Conservation (phyloP, 2,113 vertebrate species). For the human region GRCh38 chr5:14334001-14334500, state of each 20-base stretch:
- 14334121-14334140: not conserved
- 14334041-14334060: rapidly evolving
- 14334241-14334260: not conserved
- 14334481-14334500: not conserved
- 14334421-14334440: not conserved
- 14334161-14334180: not conserved
- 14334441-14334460: not conserved
- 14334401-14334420: not conserved
- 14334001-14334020: not conserved
- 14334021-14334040: not conserved
- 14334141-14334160: not conserved
- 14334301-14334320: not conserved
- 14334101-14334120: not conserved
- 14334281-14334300: not conserved
- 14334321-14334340: not conserved
- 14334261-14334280: not conserved
- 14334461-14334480: not conserved
- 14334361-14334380: not conserved
- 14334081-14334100: not conserved
- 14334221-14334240: rapidly evolving
- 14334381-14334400: not conserved
- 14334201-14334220: rapidly evolving
- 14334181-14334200: not conserved
- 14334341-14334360: rapidly evolving
- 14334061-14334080: not conserved